phyloP scores from a whole-genome alignment of 1,140 invertebrate genomes.

The Leucophenga varia region DNA sequence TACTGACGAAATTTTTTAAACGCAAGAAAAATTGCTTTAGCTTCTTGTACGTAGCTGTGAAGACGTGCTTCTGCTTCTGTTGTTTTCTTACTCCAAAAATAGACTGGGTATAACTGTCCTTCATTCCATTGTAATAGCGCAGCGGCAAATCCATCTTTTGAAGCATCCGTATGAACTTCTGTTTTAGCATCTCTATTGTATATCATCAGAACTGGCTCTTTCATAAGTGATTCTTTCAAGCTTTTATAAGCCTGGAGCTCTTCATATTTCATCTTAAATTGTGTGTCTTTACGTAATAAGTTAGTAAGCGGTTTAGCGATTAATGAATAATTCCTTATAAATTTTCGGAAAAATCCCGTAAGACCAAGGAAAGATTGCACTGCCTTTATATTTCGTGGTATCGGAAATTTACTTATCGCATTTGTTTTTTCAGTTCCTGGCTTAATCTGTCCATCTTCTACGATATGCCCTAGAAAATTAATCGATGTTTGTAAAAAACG shows the following conservation, averaged over 20 bases:
- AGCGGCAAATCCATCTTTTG: conserved; percentile 1
- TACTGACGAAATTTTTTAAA: conserved; percentile 29
- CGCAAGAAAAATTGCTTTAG: conserved; percentile 23
- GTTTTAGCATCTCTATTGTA: conserved; percentile 24
- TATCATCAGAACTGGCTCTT: conserved; percentile 36
- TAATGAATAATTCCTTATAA: conserved; percentile 20
- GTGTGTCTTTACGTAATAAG: conserved; percentile 15
- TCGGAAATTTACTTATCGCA: conserved; percentile 30
- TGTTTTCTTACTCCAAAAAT: conserved; percentile 38
- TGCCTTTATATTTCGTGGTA: conserved; percentile 29
- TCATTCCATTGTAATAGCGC: conserved; percentile 11
- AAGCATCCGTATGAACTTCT: conserved; percentile 45
- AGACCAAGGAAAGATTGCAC: conserved; percentile 34
- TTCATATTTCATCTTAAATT: conserved; percentile 17
- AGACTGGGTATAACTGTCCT: conserved; percentile 31
- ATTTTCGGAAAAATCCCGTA: conserved; percentile 31
- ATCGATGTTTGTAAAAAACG: conserved; percentile 20
- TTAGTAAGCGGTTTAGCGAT: conserved; percentile 23
- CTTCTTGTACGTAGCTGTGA: conserved; percentile 33
- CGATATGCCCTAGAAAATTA: conserved; percentile 22
- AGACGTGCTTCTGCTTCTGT: conserved; percentile 25
- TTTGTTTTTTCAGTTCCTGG: conserved; percentile 19
- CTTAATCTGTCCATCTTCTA: conserved; percentile 9
- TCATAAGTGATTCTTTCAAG: conserved; percentile 25
- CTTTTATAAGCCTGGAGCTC: conserved; percentile 27